Conservation (phyloP, 2,888 invertebrate genomes). For the Parnassius apollo region DNA sequence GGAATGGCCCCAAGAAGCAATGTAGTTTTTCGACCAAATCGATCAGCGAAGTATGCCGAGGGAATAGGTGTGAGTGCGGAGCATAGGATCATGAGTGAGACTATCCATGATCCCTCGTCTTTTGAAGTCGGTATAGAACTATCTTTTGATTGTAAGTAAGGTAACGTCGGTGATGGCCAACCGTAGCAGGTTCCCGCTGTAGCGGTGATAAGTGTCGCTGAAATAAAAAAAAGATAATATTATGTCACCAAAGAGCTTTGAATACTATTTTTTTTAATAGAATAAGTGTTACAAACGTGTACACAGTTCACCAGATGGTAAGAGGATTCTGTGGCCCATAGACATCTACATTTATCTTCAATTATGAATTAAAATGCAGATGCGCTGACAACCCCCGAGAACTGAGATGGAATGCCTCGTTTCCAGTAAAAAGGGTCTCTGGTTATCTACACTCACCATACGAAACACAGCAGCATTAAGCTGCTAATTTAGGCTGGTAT, state of each 20-base stretch:
- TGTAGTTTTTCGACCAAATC: slow-evolving; percentile 85
- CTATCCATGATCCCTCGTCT: slow-evolving; percentile 82
- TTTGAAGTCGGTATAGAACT: slow-evolving; percentile 74
- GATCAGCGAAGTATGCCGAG: slow-evolving; percentile 83
- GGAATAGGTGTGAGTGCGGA: slow-evolving; percentile 83
- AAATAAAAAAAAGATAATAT: slow-evolving; percentile 44
- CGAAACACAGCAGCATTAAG: too few species aligned
- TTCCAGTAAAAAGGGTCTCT: too few species aligned
- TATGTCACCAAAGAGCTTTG: background rate
- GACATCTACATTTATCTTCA: too few species aligned
- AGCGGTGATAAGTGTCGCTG: slow-evolving; percentile 78
- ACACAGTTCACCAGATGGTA: too few species aligned
- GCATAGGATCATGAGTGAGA: slow-evolving; percentile 84
- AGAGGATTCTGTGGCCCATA: too few species aligned
- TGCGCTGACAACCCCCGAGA: too few species aligned
- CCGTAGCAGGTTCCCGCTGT: slow-evolving; percentile 80
- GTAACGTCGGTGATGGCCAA: slow-evolving; percentile 83
- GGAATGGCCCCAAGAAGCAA: slow-evolving; percentile 82
- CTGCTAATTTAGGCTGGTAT: too few species aligned
- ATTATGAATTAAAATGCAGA: too few species aligned
- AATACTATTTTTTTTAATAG: too few species aligned
- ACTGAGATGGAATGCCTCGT: too few species aligned
- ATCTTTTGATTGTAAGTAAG: slow-evolving; percentile 66
- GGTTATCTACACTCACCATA: too few species aligned
- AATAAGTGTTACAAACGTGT: too few species aligned